Percentiles rank a stretch among this genome's conserved stretches.
phyloP scores from a whole-genome alignment of 2,888 invertebrate species.

The Drosophila ustulata region DNA sequence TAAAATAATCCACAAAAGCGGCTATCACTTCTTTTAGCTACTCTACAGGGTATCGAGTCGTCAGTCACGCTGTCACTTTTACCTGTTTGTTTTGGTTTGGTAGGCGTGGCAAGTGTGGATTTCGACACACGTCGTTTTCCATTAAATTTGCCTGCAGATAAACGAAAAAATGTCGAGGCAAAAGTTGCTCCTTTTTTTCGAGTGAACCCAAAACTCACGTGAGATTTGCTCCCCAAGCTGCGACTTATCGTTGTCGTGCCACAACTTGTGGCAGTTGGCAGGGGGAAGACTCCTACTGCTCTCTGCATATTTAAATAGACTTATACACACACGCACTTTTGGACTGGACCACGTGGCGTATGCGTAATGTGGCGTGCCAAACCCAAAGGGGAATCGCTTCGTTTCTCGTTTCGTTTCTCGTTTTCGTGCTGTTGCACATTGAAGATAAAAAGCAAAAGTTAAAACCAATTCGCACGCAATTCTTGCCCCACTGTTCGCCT shows the following conservation, averaged over 20 bases:
- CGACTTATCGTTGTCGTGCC: conserved; percentile 24
- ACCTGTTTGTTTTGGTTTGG: conserved; percentile 10
- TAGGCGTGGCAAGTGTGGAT: conserved; percentile 44
- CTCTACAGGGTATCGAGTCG: conserved; percentile 13
- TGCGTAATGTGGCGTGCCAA: conserved; percentile 69
- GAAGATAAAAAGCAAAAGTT: conserved; percentile 80
- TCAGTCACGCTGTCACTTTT: conserved; percentile 12
- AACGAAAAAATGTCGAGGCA: conserved; percentile 73
- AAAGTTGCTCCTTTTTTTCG: conserved; percentile 38
- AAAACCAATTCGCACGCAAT: conserved; percentile 81
- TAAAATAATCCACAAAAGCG: too few relatives aligned
- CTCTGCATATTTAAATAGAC: conserved; percentile 34
- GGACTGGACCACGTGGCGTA: conserved; percentile 58
- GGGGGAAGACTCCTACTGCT: conserved; percentile 4
- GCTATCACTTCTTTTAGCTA: too few relatives aligned
- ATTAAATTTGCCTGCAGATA: conserved; percentile 76
- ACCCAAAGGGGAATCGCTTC: conserved; percentile 57
- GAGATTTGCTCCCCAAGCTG: conserved; percentile 55
- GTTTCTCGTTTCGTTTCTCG: conserved; percentile 33
- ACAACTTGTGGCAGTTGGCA: conserved; percentile 17
- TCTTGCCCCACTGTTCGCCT: conserved; percentile 61
- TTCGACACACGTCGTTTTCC: conserved; percentile 70
- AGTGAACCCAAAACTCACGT: conserved; percentile 36
- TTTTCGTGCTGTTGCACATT: conserved; percentile 73
- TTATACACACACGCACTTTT: conserved; percentile 12